These are phyloP conservation scores for Condylostylus longicornis DNA, from an alignment of 1,140 invertebrate species.

Conservation along the genomic window DNA sequence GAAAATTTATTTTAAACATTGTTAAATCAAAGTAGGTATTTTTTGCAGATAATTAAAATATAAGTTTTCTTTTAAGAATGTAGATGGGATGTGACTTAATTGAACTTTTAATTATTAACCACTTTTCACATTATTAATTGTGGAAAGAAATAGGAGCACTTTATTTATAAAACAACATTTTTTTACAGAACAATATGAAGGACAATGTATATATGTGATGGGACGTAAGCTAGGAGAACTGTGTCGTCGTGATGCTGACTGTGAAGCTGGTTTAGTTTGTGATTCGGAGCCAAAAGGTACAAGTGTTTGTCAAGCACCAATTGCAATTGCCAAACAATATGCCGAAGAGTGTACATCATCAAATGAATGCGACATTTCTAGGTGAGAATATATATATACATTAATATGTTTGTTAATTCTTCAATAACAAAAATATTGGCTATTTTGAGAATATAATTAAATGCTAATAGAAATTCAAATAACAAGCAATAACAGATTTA, in stretches of 20 bases:
- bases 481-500: no score
- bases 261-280: slow-evolving; percentile 57
- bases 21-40: no score
- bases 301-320: slow-evolving; percentile 61
- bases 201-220: slow-evolving; percentile 54
- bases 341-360: slow-evolving; percentile 71
- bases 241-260: slow-evolving; percentile 57
- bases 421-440: no score
- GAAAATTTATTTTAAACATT: no score
- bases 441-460: no score
- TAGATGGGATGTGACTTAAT: no score
- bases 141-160: no score
- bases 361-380: slow-evolving; percentile 68
- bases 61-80: no score
- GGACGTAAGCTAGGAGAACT: slow-evolving; percentile 58
- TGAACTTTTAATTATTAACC: no score
- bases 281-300: slow-evolving; percentile 42
- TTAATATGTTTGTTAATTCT: background rate
- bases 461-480: no score
- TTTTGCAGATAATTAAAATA: no score
- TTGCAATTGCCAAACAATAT: slow-evolving; percentile 61
- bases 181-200: slow-evolving; percentile 36
- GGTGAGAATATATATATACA: slow-evolving; percentile 14
- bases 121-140: no score
- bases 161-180: slow-evolving; percentile 6